These are phyloP conservation scores for Heliconius ismenius DNA, from an alignment of 2,888 invertebrate genomes.

Conservation along the genomic window DNA sequence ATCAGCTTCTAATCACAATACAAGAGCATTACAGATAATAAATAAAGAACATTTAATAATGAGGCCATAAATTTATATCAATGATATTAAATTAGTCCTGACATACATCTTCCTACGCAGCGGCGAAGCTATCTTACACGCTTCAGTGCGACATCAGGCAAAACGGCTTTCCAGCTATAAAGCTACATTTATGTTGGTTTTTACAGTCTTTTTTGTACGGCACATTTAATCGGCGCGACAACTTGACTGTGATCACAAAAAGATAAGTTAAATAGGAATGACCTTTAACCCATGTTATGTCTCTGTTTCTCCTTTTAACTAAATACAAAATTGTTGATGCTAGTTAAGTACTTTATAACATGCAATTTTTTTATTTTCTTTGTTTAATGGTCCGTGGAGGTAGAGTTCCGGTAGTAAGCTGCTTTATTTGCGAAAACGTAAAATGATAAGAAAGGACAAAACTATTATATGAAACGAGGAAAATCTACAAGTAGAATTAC, in stretches of 20 bases:
- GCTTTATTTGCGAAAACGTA: neutral
- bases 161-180: slow-evolving; percentile 26
- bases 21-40: neutral
- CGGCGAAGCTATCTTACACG: slow-evolving; percentile 15
- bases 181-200: slow-evolving; percentile 27
- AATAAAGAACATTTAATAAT: slow-evolving; percentile 6
- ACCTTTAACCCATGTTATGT: neutral
- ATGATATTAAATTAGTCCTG: slow-evolving; percentile 4
- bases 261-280: slow-evolving; percentile 21
- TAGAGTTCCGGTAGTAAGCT: neutral
- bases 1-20: neutral
- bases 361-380: neutral
- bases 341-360: neutral
- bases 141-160: slow-evolving; percentile 22
- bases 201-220: slow-evolving; percentile 30
- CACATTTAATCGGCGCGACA: slow-evolving; percentile 35
- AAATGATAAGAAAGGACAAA: neutral
- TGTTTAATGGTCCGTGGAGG: neutral
- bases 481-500: neutral
- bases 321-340: neutral
- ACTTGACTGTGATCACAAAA: slow-evolving; percentile 19
- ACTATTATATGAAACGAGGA: neutral
- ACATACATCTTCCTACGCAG: neutral
- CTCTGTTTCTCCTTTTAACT: neutral
- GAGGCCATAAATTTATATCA: slow-evolving; percentile 15